Evolutionary conservation across 2,888 invertebrate genomes (phyloP).

Genomic region (Lepidocyrtinus sp.): DNA sequence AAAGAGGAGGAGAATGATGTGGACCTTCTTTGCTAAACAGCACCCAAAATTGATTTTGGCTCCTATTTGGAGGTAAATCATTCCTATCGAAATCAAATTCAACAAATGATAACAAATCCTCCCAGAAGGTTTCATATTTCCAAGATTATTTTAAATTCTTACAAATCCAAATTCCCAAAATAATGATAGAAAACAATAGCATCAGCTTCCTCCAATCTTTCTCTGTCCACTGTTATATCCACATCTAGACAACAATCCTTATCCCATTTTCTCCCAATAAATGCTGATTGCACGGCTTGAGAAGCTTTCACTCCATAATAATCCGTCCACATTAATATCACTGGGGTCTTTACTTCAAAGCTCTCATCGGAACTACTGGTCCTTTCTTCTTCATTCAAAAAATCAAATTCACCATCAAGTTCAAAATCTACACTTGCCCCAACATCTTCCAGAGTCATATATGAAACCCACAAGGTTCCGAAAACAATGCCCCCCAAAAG

Average conservation of each 20-base stretch:
- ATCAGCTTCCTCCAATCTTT: neutral
- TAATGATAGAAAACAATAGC: slow-evolving; percentile 16
- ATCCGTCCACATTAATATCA: slow-evolving; percentile 26
- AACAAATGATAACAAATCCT: neutral
- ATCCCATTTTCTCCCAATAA: slow-evolving; percentile 20
- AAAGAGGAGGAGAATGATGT: neutral
- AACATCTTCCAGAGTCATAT: no score
- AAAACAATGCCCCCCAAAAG: no score
- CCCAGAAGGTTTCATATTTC: neutral
- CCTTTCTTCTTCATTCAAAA: no score
- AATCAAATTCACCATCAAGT: no score
- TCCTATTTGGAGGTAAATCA: neutral
- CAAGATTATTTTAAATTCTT: neutral
- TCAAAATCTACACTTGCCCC: no score
- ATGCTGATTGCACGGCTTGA: neutral
- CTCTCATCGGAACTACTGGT: no score
- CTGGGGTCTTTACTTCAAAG: no score
- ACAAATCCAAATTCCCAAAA: slow-evolving; percentile 14
- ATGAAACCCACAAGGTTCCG: no score
- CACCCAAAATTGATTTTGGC: slow-evolving; percentile 21
- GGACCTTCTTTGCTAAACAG: slow-evolving; percentile 23
- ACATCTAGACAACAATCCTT: neutral
- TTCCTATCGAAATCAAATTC: neutral
- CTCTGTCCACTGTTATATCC: slow-evolving; percentile 7
- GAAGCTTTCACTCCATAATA: slow-evolving; percentile 3